Base-by-base conservation (phyloP, 2,113 vertebrate genomes). In the Eleginops maclovinus region DNA sequence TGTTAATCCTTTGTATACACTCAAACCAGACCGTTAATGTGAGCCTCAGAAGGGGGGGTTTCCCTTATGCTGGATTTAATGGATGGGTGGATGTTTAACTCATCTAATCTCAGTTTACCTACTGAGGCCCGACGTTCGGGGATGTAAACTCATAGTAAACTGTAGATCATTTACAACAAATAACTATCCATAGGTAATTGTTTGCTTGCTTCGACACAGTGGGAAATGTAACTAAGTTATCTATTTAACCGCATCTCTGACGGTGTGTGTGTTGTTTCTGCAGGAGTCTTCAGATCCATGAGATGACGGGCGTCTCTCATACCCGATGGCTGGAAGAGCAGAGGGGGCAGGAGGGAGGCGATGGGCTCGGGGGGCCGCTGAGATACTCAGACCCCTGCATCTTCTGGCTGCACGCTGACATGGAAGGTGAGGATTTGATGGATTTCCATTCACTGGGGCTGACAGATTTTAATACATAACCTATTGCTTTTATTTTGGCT, bases 271-370 rank as follows among this genome's bases (percentile, higher is more conserved):
- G 70, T 81, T 51, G 59, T 71, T n/a, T 83, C 55, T 36, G 7
- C 91, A 99, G 98, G 94, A 99, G 98, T 86, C 95, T 99, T 78
- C 98, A 99, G 89, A 94, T 99, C 60, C 96, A 96, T 77, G 92
- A 96, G 87, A 94, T 98, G 86, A 97, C 93, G 0, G 97, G 97
- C 36, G 74, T 98, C 79, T 92, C 96, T 41, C 98, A 99, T 28
- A 99, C 97, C 77, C 93, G 88, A 70, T 94, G 96, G 91, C 89
- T 99, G 86, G 94, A 94, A 73, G 94, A 94, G 87, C 98, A 99
- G 90, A 95, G 93, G 82, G 81, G 88, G 13, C 96, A 98, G 81
- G 94, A 96, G 79, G 97, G 98, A 10, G 96, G 96, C 2, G 92
- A 93, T 9, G 95, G 94, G 0, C 93, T 99, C 13, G 97, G 98